Conservation (phyloP, 2,888 invertebrate species). For the Tridacna crocea region DNA sequence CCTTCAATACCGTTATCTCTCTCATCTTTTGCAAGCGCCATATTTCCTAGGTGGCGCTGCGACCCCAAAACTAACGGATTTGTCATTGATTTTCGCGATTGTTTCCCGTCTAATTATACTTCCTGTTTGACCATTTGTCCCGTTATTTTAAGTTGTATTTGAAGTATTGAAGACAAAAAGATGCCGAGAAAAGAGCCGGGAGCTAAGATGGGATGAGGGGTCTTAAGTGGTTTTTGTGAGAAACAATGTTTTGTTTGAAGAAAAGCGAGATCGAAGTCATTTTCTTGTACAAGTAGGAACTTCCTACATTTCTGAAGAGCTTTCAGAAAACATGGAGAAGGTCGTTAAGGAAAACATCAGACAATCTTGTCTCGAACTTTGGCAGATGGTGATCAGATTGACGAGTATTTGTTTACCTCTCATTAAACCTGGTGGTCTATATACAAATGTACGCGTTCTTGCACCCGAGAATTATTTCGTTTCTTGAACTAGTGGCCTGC, state of each 20-base stretch:
- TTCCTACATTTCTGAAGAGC: slow-evolving; percentile 14
- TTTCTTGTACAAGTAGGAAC: slow-evolving; percentile 17
- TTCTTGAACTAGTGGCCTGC: too few species aligned
- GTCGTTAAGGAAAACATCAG: slow-evolving; percentile 15
- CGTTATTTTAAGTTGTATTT: slow-evolving; percentile 57
- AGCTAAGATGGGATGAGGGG: slow-evolving; percentile 9
- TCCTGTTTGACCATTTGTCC: slow-evolving; percentile 49
- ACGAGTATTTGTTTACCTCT: not conserved
- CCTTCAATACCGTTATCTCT: slow-evolving; percentile 37
- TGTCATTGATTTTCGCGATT: slow-evolving; percentile 26
- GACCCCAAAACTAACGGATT: slow-evolving; percentile 25
- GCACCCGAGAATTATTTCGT: too few species aligned
- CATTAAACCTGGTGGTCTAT: not conserved
- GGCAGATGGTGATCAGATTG: slow-evolving; percentile 17
- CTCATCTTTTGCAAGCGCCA: slow-evolving; percentile 28
- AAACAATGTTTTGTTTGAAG: slow-evolving; percentile 62
- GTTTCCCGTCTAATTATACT: slow-evolving; percentile 46
- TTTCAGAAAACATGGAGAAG: not conserved
- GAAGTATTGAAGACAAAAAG: slow-evolving; percentile 45
- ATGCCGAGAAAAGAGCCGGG: slow-evolving; percentile 1
- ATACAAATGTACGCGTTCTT: too few species aligned
- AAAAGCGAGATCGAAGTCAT: slow-evolving; percentile 24
- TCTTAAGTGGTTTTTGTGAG: slow-evolving; percentile 51
- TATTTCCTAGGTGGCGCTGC: slow-evolving; percentile 27
- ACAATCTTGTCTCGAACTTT: slow-evolving; percentile 19